Evolutionary conservation across 2,888 invertebrate genomes (phyloP), one percentile per base, ranked within the genome.

Genomic region (Brenthis daphne): DNA sequence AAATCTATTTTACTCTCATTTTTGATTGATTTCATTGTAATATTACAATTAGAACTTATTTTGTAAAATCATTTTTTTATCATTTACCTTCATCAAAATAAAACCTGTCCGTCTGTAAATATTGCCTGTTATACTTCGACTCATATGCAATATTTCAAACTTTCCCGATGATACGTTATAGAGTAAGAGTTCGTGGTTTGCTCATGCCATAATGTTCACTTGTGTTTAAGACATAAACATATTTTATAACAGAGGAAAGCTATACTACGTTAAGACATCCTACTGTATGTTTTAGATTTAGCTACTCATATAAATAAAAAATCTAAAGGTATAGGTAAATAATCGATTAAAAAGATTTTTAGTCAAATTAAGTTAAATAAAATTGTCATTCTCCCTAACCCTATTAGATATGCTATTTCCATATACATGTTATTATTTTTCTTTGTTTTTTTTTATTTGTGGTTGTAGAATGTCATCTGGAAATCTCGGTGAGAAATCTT

Each of bases 161-260:
- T 69, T 71, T 71, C 71, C 33, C 67, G 29, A 11, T 29, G 48
- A 61, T 68, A 64, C 65, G 24, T 33, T 67, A 69, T 56, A 60
- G 24, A 51, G 37, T 69, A 64, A 63, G 57, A 68, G 65, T 68
- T 69, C 53, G 71, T 64, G 60, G 71, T 71, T 69, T 66, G 48
- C 69, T 68, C 55, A 58, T 50, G 64, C 43, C 51, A 64, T 53
- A 51, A 65, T 61, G 65, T 66, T 43, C 50, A 47, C 64, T 71
- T 69, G 64, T 64, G 47, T 64, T 43, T 43, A 43, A 43, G 50
- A 53, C 29, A 58, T 54, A 53, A 71, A 57, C 24, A 58, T 58
- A 71, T 67, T 71, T 69, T 65, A 67, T 61, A 8, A 43, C 37
- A 16, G 16, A 48, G 54, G 57, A 71, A 65, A 69, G 61, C 60